Evolutionary conservation across 1,140 invertebrate genomes (phyloP).

Genomic region (Philotrypesis tridentata): DNA sequence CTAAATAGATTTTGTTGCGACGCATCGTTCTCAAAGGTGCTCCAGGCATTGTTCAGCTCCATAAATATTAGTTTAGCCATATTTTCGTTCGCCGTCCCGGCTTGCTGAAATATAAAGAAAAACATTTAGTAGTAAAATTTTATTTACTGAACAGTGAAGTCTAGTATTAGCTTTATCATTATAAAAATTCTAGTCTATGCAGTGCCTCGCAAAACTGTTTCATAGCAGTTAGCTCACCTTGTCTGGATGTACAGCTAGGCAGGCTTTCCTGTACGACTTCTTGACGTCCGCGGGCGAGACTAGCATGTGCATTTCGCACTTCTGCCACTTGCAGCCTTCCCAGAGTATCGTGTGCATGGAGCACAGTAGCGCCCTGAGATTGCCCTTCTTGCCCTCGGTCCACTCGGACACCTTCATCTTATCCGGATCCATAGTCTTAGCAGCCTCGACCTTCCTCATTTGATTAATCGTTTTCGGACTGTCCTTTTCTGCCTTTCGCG

Average conservation of each 20-base stretch:
- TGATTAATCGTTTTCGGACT: slow-evolving; percentile 93
- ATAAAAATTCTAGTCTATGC: no score
- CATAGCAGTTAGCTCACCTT: slow-evolving; percentile 81
- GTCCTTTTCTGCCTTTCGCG: slow-evolving; percentile 80
- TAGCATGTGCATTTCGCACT: slow-evolving; percentile 94
- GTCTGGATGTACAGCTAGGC: slow-evolving; percentile 97
- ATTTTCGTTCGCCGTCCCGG: slow-evolving; percentile 90
- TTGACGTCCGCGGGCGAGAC: slow-evolving; percentile 94
- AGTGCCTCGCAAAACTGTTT: background rate
- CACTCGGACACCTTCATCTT: slow-evolving; percentile 88
- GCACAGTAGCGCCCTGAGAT: slow-evolving; percentile 95
- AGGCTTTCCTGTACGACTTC: slow-evolving; percentile 95
- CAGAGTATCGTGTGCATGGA: slow-evolving; percentile 96
- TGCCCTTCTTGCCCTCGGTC: slow-evolving; percentile 96
- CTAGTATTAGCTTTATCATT: no score
- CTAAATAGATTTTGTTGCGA: slow-evolving; percentile 89
- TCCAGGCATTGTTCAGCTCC: slow-evolving; percentile 99
- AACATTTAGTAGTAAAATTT: no score
- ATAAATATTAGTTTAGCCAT: slow-evolving; percentile 98
- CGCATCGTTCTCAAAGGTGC: slow-evolving; percentile 94
- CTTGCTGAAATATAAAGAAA: slow-evolving; percentile 82
- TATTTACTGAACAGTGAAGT: no score
- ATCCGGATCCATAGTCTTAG: slow-evolving; percentile 93
- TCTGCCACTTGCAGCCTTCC: slow-evolving; percentile 92
- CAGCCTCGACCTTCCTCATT: slow-evolving; percentile 91